Evolutionary conservation across 2,888 invertebrate species (phyloP).

Genomic region (Dione vanillae): DNA sequence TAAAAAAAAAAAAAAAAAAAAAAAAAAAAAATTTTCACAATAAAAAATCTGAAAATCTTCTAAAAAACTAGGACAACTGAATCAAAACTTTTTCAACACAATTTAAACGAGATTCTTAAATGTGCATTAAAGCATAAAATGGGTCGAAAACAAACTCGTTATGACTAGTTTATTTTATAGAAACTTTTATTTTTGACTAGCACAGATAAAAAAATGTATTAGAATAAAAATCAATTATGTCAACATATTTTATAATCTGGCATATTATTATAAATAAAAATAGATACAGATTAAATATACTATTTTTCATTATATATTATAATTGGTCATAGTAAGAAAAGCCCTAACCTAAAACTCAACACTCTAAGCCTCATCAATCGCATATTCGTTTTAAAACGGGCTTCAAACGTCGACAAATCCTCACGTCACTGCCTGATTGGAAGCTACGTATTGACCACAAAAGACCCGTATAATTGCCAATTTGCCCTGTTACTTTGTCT

Average conservation of each 20-base stretch:
- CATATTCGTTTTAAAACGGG: slow-evolving; percentile 13
- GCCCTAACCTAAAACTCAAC: not conserved
- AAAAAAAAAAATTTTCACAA: slow-evolving; percentile 3
- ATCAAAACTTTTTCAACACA: slow-evolving; percentile 9
- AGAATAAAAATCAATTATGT: not conserved
- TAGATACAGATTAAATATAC: no score
- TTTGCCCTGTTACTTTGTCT: slow-evolving; percentile 55
- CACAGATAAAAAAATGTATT: not conserved
- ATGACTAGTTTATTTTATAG: slow-evolving; percentile 2
- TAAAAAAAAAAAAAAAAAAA: no score
- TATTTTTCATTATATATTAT: no score
- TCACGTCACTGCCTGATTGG: slow-evolving; percentile 27
- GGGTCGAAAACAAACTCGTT: slow-evolving; percentile 17
- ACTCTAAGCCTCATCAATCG: not conserved
- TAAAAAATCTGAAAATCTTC: slow-evolving; percentile 3
- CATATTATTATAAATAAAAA: no score
- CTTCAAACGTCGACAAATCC: slow-evolving; percentile 24
- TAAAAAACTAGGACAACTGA: slow-evolving; percentile 17
- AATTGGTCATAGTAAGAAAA: no score
- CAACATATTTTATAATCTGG: no score
- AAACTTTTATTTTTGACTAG: not conserved
- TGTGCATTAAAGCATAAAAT: slow-evolving; percentile 18
- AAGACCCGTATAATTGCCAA: slow-evolving; percentile 56
- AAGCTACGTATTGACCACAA: slow-evolving; percentile 43
- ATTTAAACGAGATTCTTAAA: slow-evolving; percentile 19